Conservation (phyloP, 2,888 invertebrate species). For the Fabriciana adippe region DNA sequence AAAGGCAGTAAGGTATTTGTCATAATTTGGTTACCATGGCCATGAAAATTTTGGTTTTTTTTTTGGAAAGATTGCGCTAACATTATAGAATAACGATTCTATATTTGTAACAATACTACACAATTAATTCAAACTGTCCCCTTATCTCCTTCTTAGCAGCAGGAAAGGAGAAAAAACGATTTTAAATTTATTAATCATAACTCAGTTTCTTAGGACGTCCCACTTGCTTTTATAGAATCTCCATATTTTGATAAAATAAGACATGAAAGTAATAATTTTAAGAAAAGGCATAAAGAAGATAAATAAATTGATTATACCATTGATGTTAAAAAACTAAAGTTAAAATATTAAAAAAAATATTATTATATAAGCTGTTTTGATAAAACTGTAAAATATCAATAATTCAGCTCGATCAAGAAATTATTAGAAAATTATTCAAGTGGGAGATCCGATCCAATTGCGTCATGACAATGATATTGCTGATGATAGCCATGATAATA, state of each 20-base stretch:
- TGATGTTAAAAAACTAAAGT: background rate
- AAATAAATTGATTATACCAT: background rate
- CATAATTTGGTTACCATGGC: slow-evolving; percentile 71
- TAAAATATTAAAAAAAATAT: background rate
- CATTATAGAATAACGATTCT: slow-evolving; percentile 65
- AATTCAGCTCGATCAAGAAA: slow-evolving; percentile 3
- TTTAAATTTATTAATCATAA: slow-evolving; percentile 51
- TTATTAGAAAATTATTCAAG: slow-evolving; percentile 40
- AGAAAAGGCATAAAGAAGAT: background rate
- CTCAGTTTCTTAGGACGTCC: slow-evolving; percentile 45
- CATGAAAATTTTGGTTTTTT: slow-evolving; percentile 60
- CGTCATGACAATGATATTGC: slow-evolving; percentile 82
- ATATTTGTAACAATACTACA: slow-evolving; percentile 65
- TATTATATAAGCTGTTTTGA: background rate
- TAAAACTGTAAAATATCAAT: slow-evolving; percentile 6
- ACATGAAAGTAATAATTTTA: background rate
- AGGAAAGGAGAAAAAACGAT: slow-evolving; percentile 71
- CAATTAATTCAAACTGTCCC: slow-evolving; percentile 72
- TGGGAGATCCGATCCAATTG: slow-evolving; percentile 73
- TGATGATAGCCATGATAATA: slow-evolving; percentile 78
- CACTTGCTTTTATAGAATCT: slow-evolving; percentile 36
- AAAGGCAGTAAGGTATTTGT: slow-evolving; percentile 67
- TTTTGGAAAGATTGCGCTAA: slow-evolving; percentile 65
- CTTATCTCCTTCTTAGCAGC: slow-evolving; percentile 79
- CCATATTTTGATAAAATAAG: background rate